Conservation (phyloP, 1,140 invertebrate genomes). For the Leptestheria dahalacensis region DNA sequence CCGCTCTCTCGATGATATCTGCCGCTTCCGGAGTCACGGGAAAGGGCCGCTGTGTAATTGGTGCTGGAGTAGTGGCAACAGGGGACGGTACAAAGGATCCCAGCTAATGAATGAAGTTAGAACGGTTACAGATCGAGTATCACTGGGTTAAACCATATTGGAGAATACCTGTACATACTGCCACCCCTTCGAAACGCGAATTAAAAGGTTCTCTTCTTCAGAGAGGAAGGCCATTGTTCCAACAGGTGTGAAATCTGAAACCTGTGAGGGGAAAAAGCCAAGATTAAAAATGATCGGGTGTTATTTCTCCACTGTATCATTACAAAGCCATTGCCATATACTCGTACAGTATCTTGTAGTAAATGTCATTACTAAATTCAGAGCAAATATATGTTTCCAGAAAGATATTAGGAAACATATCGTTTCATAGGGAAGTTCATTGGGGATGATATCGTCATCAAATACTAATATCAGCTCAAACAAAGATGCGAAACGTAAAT, state of each 20-base stretch:
- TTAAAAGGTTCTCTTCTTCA: slow-evolving; percentile 73
- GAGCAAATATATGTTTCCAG: background rate
- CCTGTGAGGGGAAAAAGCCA: slow-evolving; percentile 34
- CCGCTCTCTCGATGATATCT: background rate
- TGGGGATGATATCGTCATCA: too few relatives aligned
- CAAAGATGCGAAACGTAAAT: too few relatives aligned
- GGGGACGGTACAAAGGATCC: background rate
- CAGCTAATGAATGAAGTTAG: background rate
- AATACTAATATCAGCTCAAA: too few relatives aligned
- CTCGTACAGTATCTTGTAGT: background rate
- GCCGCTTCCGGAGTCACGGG: background rate
- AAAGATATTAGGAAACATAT: background rate
- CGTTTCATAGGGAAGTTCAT: too few relatives aligned
- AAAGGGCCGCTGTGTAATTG: background rate
- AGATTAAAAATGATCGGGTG: too few relatives aligned
- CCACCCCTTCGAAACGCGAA: slow-evolving; percentile 80
- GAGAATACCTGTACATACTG: slow-evolving; percentile 65
- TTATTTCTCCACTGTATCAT: too few relatives aligned
- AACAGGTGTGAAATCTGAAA: slow-evolving; percentile 60
- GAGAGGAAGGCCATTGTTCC: slow-evolving; percentile 83
- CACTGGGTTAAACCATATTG: slow-evolving; percentile 27
- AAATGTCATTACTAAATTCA: background rate
- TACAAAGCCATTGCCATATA: too few relatives aligned
- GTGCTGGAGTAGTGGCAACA: background rate
- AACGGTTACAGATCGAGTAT: background rate